These are phyloP conservation scores for Linurgus olivaceus DNA, from an alignment of 2,797 vertebrate genomes.

Conservation along the genomic window DNA sequence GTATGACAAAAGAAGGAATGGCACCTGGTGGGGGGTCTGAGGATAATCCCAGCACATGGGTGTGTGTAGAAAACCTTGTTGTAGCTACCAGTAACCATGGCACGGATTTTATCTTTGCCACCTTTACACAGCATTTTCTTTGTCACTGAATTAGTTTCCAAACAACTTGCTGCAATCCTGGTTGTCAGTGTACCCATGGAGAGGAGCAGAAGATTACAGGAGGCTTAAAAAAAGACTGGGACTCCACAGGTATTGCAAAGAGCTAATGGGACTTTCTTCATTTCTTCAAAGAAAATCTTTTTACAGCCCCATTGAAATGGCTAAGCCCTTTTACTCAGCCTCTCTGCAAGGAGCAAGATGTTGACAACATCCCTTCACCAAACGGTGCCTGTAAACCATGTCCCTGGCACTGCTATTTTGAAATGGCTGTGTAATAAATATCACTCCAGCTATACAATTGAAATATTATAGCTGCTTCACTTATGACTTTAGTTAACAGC, in stretches of 20 bases:
- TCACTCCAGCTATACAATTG: not conserved
- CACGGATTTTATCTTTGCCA: not conserved
- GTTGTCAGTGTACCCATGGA: not conserved
- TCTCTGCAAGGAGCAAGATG: not conserved
- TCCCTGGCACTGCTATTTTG: not conserved
- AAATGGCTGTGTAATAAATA: not conserved
- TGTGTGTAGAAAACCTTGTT: not conserved
- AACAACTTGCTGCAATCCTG: not conserved
- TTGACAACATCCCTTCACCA: not conserved
- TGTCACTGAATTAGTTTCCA: not conserved
- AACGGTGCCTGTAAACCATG: not conserved
- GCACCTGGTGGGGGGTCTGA: not conserved
- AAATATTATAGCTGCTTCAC: not conserved
- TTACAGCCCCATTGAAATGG: not conserved
- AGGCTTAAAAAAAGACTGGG: not conserved
- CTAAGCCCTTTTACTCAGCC: not conserved
- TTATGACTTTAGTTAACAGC: not conserved
- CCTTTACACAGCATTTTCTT: not conserved
- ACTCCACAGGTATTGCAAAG: not conserved
- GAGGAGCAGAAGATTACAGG: not conserved
- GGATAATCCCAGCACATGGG: not conserved
- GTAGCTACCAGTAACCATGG: conserved; percentile 31
- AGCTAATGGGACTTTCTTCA: not conserved
- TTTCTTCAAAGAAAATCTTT: not conserved
- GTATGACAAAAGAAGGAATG: not conserved